Evolutionary conservation across 2,797 vertebrate genomes (phyloP).

Genomic region (Oceanodroma leucorhoa): DNA sequence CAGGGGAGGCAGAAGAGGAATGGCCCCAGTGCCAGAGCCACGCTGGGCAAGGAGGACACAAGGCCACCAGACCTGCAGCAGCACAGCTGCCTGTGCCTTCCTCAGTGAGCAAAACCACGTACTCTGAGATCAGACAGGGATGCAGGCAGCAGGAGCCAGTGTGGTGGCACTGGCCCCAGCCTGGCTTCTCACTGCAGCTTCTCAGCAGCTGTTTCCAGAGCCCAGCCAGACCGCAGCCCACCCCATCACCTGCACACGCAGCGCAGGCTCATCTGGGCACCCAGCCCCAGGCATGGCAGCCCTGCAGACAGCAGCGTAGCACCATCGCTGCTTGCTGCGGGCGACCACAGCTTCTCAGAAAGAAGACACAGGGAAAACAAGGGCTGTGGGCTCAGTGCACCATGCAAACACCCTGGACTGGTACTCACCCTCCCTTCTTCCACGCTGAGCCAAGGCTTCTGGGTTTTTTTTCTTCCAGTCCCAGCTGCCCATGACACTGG

Average conservation of each 20-base stretch:
- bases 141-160: neutral
- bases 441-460: neutral
- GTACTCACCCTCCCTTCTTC: neutral
- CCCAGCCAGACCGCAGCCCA: neutral
- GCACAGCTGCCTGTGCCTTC: neutral
- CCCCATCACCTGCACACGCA: accelerated
- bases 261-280: neutral
- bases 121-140: too few relatives aligned
- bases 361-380: neutral
- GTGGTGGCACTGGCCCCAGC: too few relatives aligned
- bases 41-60: accelerated
- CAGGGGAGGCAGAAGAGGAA: neutral
- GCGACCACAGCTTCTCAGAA: neutral
- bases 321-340: accelerated
- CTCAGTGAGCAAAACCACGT: accelerated
- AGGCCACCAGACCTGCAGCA: neutral
- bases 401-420: too few relatives aligned
- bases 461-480: neutral
- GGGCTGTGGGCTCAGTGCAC: neutral
- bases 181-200: neutral
- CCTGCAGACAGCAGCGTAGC: neutral
- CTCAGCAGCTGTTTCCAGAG: neutral
- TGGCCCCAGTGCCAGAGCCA: neutral
- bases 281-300: neutral
- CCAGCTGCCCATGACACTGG: neutral